Conservation (phyloP, 2,113 vertebrate species). For the Nesoenas mayeri region DNA sequence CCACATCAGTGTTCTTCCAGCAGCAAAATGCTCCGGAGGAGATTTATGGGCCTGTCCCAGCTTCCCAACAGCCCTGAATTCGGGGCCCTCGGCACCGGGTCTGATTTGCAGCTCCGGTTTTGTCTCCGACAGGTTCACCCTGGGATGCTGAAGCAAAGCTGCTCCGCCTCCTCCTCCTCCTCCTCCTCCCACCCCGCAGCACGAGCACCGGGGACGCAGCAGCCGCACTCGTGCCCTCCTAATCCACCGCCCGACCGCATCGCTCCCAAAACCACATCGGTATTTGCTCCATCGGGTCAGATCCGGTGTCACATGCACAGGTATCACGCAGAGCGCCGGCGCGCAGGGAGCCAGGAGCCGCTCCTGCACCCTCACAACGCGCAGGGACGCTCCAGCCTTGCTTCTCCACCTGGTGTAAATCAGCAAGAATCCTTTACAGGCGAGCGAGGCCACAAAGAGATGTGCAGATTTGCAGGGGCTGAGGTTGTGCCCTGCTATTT, state of each 20-base stretch:
- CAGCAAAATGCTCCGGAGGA: accelerated
- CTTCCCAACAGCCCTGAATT: background rate
- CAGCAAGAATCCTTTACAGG: background rate
- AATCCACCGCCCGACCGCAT: background rate
- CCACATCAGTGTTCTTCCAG: background rate
- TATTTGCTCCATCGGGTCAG: background rate
- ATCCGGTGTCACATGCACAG: accelerated
- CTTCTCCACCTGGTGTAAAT: background rate
- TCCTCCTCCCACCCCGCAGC: background rate
- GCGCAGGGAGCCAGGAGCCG: background rate
- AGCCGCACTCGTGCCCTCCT: background rate
- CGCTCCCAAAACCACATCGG: background rate
- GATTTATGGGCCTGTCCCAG: background rate
- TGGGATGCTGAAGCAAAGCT: background rate
- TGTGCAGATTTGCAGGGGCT: background rate
- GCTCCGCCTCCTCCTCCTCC: background rate
- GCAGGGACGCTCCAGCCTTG: background rate
- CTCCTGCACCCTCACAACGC: accelerated
- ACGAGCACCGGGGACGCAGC: background rate
- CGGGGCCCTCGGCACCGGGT: background rate
- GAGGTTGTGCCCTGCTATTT: background rate
- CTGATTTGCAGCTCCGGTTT: background rate
- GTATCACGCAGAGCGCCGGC: background rate
- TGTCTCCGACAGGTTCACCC: background rate
- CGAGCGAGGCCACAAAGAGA: background rate